Evolutionary conservation across 2,797 vertebrate genomes (phyloP).

Genomic region (Malurus splendens): DNA sequence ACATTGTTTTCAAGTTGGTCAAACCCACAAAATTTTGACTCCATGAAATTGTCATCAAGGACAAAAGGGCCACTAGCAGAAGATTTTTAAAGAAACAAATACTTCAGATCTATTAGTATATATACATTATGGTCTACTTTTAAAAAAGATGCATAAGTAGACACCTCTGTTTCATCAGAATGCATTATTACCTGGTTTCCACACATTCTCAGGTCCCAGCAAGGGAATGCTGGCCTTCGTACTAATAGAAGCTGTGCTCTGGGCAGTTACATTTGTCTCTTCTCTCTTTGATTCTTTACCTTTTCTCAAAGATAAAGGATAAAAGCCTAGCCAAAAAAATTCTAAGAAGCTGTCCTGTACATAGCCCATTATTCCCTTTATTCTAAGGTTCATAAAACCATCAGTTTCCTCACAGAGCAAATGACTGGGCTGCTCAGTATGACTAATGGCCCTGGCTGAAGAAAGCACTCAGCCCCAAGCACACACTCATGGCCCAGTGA

Average conservation of each 20-base stretch:
- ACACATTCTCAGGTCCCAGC: neutral
- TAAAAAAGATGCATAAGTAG: neutral
- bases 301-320: neutral
- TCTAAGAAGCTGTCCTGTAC: neutral
- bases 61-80: neutral
- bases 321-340: neutral
- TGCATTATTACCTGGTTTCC: neutral
- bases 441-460: neutral
- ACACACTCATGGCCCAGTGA: neutral
- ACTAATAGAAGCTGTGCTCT: neutral
- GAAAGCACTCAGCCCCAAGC: neutral
- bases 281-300: neutral
- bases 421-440: neutral
- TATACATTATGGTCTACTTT: neutral
- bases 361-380: neutral
- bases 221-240: neutral
- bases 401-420: neutral
- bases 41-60: neutral
- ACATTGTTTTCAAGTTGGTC: neutral
- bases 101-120: neutral
- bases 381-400: slow-evolving; percentile 24
- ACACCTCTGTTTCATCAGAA: neutral
- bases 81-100: neutral
- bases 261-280: neutral
- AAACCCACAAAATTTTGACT: neutral